These are phyloP conservation scores for Calypte anna DNA, from an alignment of 2,113 vertebrate species.

Conservation along the genomic window DNA sequence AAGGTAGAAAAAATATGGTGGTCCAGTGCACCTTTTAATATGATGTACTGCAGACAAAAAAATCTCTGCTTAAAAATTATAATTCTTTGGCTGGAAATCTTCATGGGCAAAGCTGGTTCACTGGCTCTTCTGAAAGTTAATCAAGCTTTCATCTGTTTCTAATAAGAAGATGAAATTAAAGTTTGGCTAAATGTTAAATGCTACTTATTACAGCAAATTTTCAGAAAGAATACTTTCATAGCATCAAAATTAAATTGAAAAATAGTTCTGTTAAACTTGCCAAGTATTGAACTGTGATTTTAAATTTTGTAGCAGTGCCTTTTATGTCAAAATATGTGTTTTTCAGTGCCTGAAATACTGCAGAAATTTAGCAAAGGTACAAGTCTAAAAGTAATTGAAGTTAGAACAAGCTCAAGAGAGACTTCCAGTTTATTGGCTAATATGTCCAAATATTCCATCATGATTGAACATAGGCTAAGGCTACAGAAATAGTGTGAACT, in stretches of 20 bases:
- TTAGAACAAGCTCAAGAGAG: neutral
- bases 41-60: neutral
- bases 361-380: neutral
- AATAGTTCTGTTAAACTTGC: neutral
- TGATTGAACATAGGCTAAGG: neutral
- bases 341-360: neutral
- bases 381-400: neutral
- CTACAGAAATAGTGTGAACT: neutral
- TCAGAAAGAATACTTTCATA: neutral
- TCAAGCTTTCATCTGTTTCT: neutral
- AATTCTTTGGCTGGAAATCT: neutral
- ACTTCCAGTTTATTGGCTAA: neutral
- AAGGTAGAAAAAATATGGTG: neutral
- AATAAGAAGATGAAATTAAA: neutral
- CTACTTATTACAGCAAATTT: neutral
- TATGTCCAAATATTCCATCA: neutral
- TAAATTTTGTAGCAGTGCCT: neutral
- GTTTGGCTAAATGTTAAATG: neutral
- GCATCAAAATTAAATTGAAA: neutral
- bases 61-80: neutral
- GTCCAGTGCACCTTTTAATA: neutral
- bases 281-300: neutral
- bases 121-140: neutral
- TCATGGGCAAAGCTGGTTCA: neutral
- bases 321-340: neutral